A percentile compares a stretch with the other conserved stretches of the same genome.
Evolutionary conservation across 2,113 vertebrate species (phyloP).

Genomic region (Ctenodactylus gundi): DNA sequence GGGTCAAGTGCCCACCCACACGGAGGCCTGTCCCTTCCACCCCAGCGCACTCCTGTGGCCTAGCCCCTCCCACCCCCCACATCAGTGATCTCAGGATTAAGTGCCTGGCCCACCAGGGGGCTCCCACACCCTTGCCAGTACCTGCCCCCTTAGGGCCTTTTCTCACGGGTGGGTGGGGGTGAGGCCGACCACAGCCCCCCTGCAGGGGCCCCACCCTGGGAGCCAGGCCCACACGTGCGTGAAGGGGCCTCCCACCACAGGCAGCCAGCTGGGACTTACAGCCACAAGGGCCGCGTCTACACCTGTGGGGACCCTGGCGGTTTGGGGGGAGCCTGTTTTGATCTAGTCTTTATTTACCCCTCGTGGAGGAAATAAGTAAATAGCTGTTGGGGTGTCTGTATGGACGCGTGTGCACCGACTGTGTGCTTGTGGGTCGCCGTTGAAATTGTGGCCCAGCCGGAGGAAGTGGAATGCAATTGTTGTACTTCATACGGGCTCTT

Average conservation of each 20-base stretch:
- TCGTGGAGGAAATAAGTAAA: constrained; percentile 78
- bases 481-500: constrained; percentile 52
- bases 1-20: too few relatives aligned
- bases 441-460: constrained; percentile 54
- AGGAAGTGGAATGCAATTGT: constrained; percentile 72
- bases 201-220: too few relatives aligned
- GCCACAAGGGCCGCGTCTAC: constrained; percentile 1
- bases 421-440: constrained; percentile 34
- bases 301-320: constrained; percentile 75
- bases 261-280: constrained; percentile 64
- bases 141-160: not conserved
- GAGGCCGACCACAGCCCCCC: too few relatives aligned
- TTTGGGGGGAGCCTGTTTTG: constrained; percentile 72
- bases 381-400: constrained; percentile 54
- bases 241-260: not conserved
- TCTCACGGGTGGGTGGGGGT: not conserved
- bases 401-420: not conserved
- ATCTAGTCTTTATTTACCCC: constrained; percentile 70
- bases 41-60: not conserved
- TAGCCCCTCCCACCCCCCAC: fast-evolving
- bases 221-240: constrained; percentile 44
- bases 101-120: not conserved
- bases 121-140: not conserved
- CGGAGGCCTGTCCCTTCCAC: too few relatives aligned
- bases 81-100: not conserved